Evolutionary conservation across 2,888 invertebrate species (phyloP), one percentile per base, ranked within the genome.

Genomic region (Habroteleia sp.): DNA sequence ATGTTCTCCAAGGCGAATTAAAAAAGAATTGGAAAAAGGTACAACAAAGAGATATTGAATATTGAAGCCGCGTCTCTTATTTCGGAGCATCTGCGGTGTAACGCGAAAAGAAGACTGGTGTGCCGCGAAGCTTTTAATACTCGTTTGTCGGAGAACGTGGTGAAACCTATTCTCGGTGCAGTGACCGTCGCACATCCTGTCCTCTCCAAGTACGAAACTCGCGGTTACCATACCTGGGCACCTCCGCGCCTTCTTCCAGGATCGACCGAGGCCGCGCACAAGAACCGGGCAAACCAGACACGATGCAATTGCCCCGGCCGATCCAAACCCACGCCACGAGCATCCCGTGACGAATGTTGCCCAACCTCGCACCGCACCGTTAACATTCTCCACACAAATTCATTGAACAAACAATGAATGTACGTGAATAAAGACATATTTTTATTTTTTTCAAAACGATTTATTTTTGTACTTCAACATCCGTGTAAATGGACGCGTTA

Each of bases 251-350:
- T 68, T 60, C 60, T 60, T 69, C 74, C 71, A 65, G 74, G 65
- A 75, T 77, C 52, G 52, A 17, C 46, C 23, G 42, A 86, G 84
- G 82, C 82, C 81, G 83, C 78, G 81, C 75, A 78, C 82, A 85
- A 87, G 85, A 86, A 87, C 85, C 85, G 84, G 86, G 84, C 80
- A 84, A 87, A 86, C 86, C 83, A 84, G 86, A 81, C 82, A 71
- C 58, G 65, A 69, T 63, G 54, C 63, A 31, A 42, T 7, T 68
- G 58, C 65, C 44, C 10, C 41, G 35, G 10, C 41, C 58, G 50
- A 62, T 68, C 44, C 69, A 66, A 76, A 68, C 68, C 76, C 76
- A 76, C 76, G 72, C 72, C 52, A 66, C 44, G 52, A 25, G 35
- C 39, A 31, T 56, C 48, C 20, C 39, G 29, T 16, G 25, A 37